phyloP scores from a whole-genome alignment of 2,797 vertebrate genomes.

The Chrysocyon brachyurus region DNA sequence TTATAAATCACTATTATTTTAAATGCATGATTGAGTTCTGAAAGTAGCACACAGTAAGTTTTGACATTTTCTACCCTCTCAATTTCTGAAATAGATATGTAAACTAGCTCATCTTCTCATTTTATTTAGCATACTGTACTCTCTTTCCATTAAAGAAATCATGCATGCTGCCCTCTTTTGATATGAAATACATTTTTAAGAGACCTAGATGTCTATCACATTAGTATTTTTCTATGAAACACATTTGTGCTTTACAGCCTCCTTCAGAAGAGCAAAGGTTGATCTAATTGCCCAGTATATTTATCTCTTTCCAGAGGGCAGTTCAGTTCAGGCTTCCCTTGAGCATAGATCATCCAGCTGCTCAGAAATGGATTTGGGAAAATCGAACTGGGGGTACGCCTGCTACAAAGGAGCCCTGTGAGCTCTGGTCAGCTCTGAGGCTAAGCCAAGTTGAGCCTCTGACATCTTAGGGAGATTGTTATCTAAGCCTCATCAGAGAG shows the following conservation, averaged over 20 bases:
- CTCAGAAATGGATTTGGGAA: neutral
- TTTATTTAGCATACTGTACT: constrained; percentile 10
- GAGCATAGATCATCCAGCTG: neutral
- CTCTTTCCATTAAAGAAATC: neutral
- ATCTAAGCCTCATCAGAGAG: neutral
- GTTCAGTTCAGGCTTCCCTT: neutral
- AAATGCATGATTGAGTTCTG: constrained; percentile 30
- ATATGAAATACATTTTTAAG: constrained; percentile 48
- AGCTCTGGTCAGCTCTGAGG: neutral
- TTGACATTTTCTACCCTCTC: constrained; percentile 58
- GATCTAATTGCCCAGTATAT: neutral
- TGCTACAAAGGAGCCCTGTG: neutral
- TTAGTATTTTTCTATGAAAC: constrained; percentile 10
- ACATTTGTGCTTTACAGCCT: neutral
- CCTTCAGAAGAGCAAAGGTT: constrained; percentile 13
- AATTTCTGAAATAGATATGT: constrained; percentile 62
- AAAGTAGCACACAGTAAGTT: neutral
- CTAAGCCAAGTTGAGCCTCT: neutral
- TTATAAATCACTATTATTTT: constrained; percentile 32
- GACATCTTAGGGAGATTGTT: neutral
- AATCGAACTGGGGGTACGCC: neutral
- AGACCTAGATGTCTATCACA: neutral
- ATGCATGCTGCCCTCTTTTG: neutral
- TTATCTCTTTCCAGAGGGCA: constrained; percentile 25
- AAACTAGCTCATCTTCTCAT: constrained; percentile 46